Percentiles rank a stretch among this genome's conserved stretches.
phyloP scores from a whole-genome alignment of 2,888 invertebrate genomes.

The Strigamia crassipes region DNA sequence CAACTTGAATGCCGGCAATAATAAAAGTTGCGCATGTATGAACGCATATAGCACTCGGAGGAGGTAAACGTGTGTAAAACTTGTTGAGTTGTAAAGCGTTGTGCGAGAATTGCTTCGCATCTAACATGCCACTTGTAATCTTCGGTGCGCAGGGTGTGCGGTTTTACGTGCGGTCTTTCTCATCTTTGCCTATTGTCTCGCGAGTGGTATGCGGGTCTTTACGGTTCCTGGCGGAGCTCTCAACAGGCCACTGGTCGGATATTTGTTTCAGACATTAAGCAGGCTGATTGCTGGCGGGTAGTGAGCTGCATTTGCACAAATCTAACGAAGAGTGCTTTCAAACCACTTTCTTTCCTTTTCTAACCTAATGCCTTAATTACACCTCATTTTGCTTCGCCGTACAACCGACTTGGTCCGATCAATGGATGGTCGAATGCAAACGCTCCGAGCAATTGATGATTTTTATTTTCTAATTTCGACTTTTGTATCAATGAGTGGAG shows the following conservation, averaged over 20 bases:
- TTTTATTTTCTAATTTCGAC: neutral
- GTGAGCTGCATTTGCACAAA: constrained; percentile 26
- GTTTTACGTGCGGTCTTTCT: constrained; percentile 13
- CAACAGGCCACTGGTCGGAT: constrained; percentile 40
- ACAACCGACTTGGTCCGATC: neutral
- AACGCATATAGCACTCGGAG: neutral
- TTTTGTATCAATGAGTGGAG: neutral
- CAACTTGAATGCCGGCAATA: neutral
- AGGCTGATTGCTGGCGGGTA: neutral
- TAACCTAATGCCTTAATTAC: constrained; percentile 23
- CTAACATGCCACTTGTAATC: neutral
- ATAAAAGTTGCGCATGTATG: neutral
- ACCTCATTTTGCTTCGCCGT: neutral
- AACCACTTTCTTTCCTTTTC: constrained; percentile 1
- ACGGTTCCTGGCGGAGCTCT: constrained; percentile 20
- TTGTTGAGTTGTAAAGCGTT: constrained; percentile 18
- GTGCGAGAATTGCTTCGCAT: neutral
- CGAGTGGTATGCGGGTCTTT: constrained; percentile 1
- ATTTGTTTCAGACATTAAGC: constrained; percentile 37
- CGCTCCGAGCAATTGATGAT: neutral
- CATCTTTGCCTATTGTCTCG: constrained; percentile 10
- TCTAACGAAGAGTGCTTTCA: neutral
- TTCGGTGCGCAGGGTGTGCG: neutral
- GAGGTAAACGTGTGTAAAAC: neutral
- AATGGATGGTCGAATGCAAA: neutral